Evolutionary conservation across 2,888 invertebrate genomes (phyloP).

Genomic region (Athetis lepigone): DNA sequence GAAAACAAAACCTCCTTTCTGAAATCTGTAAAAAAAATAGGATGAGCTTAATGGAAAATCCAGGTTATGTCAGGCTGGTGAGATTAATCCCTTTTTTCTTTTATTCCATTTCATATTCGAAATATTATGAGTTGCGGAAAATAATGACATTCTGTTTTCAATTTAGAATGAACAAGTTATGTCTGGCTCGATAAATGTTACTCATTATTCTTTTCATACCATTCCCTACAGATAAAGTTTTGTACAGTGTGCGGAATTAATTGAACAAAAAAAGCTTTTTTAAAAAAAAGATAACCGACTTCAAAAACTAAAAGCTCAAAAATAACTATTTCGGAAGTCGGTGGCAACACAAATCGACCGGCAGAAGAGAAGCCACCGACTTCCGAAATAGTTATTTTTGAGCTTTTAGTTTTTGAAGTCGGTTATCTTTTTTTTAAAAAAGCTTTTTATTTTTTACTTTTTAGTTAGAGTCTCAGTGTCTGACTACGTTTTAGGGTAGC

Average conservation of each 20-base stretch:
- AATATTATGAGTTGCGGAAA: constrained; percentile 21
- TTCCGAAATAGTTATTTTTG: too few relatives aligned
- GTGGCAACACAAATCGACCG: too few relatives aligned
- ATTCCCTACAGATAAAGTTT: not conserved
- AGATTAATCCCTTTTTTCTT: constrained; percentile 41
- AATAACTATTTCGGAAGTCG: too few relatives aligned
- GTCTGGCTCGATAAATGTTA: constrained; percentile 1
- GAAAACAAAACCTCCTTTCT: not conserved
- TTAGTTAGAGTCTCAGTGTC: too few relatives aligned
- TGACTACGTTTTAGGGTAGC: too few relatives aligned
- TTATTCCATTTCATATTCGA: constrained; percentile 34
- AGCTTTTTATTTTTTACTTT: too few relatives aligned
- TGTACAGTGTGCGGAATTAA: not conserved
- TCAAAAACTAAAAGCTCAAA: too few relatives aligned
- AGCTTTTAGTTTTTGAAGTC: too few relatives aligned
- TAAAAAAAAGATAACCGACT: too few relatives aligned
- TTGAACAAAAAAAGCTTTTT: too few relatives aligned
- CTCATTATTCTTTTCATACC: constrained; percentile 2
- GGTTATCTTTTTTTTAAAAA: too few relatives aligned
- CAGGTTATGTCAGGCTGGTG: constrained; percentile 39
- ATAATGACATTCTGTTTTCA: constrained; percentile 34
- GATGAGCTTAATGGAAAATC: constrained; percentile 40
- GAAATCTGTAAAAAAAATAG: constrained; percentile 14
- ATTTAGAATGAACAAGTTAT: constrained; percentile 17
- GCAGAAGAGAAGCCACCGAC: too few relatives aligned